These are phyloP conservation scores for Glyphotaelius pellucidus DNA, from an alignment of 2,888 invertebrate genomes.

Conservation along the genomic window DNA sequence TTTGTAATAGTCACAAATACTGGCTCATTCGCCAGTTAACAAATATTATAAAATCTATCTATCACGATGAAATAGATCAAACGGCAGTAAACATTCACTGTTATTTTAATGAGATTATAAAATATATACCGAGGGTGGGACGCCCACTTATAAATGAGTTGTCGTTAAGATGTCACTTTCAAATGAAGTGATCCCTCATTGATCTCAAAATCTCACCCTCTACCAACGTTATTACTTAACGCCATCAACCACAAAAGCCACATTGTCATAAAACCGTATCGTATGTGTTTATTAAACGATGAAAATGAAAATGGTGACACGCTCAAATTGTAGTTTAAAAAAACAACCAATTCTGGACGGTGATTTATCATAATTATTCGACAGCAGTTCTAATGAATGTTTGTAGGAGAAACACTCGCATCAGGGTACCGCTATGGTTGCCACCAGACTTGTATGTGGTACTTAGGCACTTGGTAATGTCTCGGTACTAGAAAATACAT, in stretches of 20 bases:
- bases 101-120: not conserved
- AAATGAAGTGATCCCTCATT: conserved; percentile 7
- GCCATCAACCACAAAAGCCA: conserved; percentile 22
- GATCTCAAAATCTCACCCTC: conserved; percentile 23
- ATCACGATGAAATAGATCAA: not conserved
- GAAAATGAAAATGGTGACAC: conserved; percentile 35
- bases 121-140: not conserved
- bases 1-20: not conserved
- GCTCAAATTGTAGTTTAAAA: conserved; percentile 16
- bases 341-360: conserved; percentile 30
- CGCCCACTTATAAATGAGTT: not conserved
- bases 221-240: not conserved
- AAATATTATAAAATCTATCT: not conserved
- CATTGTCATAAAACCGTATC: not conserved
- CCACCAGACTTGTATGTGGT: not conserved
- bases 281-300: conserved; percentile 46
- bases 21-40: not conserved
- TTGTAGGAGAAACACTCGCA: conserved; percentile 29
- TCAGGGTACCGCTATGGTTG: conserved; percentile 61
- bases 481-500: not conserved
- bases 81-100: not conserved
- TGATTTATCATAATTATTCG: conserved; percentile 64
- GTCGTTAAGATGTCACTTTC: not conserved
- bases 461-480: not conserved
- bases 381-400: conserved; percentile 51